Base-by-base conservation (phyloP, 1,140 invertebrate genomes). In the Trissolcus basalis region DNA sequence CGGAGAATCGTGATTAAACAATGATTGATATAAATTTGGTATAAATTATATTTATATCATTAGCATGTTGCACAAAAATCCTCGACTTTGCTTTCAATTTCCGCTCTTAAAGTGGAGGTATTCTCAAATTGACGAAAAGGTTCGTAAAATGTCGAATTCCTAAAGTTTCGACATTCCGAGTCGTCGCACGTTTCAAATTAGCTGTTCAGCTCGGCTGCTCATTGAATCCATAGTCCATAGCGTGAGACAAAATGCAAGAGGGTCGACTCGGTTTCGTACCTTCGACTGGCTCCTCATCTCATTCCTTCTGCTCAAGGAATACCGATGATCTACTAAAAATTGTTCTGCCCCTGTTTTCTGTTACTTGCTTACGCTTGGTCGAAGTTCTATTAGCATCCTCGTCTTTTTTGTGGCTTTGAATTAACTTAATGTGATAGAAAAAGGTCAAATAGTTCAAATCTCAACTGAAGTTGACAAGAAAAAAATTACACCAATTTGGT, bases 111-210 rank as follows among this genome's bases (percentile, higher is more conserved):
- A 64, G 63, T 68, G 60, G 50, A 60, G 36, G 56, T 48, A 61
- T 44, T 11, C 39, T 36, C 39, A 36, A n/a, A 67, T 64, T 55
- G 64, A 51, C 49, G 58, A 68, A 78, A 67, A 45, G 54, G 54
- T 63, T 72, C 58, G 45, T 44, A 49, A 68, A 73, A 60, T 36
- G 64, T 73, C 54, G 59, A 74, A 74, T 74, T 74, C 71, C 58
- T 60, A 43, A 53, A 55, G 64, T 70, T 76, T 77, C 27, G 61
- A 63, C 77, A 85, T 86, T 85, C 64, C 82, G 45, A 86, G 83
- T 86, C 83, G 80, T 84, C 80, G 81, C 86, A 86, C 85, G 85
- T 87, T 82, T 81, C 80, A 80, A 86, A 86, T 87, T 87, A 87
- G 82, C 82, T 82, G 83, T 86, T 86, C 82, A 64, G 78, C 80